Conservation (phyloP, 1,140 invertebrate genomes). For the Lamellibrachia luymesi region DNA sequence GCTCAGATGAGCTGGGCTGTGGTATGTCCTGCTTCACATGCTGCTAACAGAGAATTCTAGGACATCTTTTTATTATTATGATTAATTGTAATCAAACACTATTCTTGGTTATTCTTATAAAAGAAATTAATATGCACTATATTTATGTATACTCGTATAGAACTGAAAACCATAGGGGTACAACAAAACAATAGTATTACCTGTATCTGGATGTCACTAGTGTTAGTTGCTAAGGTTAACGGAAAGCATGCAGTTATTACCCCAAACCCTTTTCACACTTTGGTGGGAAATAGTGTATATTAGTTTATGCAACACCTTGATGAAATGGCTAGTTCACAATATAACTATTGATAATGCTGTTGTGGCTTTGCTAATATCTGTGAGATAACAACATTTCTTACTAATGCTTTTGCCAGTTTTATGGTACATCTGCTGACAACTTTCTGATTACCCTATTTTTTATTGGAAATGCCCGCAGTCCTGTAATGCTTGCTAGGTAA, state of each 20-base stretch:
- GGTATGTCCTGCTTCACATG: slow-evolving; percentile 56
- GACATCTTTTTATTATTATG: background rate
- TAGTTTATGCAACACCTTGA: background rate
- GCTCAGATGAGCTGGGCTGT: slow-evolving; percentile 84
- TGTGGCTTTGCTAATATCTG: background rate
- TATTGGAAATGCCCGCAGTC: background rate
- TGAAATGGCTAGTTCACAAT: background rate
- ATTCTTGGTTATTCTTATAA: background rate
- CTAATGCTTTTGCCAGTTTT: background rate
- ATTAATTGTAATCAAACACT: background rate
- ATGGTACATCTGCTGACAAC: background rate
- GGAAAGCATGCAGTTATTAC: background rate
- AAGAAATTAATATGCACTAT: background rate
- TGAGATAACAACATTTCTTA: background rate
- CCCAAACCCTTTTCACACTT: background rate
- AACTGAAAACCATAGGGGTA: too few species aligned
- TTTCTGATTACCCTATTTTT: background rate
- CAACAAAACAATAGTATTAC: too few species aligned
- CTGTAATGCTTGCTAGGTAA: background rate
- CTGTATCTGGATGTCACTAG: too few species aligned
- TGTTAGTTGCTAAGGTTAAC: too few species aligned
- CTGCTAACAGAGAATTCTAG: background rate
- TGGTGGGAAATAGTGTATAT: background rate
- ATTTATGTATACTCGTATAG: background rate
- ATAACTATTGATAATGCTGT: background rate